phyloP scores from a whole-genome alignment of 2,888 invertebrate species.

The Eupithecia centaureata region DNA sequence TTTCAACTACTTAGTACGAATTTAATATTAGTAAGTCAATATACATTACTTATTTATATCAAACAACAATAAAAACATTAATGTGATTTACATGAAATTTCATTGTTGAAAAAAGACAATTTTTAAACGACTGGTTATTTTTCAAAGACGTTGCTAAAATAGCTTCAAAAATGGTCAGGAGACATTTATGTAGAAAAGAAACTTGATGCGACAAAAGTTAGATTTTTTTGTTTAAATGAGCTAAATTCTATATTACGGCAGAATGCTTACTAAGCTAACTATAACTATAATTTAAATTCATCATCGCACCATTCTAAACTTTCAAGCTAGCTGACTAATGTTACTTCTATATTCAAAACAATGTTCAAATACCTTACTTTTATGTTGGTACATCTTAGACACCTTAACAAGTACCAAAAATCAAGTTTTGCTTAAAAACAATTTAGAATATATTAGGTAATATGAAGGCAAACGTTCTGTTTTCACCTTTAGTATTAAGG shows the following conservation, averaged over 20 bases:
- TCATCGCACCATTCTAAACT: constrained; percentile 21
- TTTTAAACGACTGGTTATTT: not conserved
- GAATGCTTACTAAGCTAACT: constrained; percentile 10
- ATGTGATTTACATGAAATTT: not conserved
- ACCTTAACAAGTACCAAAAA: not conserved
- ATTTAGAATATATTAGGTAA: not conserved
- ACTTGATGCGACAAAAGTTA: no score
- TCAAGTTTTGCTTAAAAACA: not conserved
- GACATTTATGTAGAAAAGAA: not conserved
- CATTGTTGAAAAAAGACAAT: not conserved
- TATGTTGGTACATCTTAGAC: not conserved
- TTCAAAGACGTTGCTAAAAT: not conserved
- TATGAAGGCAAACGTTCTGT: not conserved
- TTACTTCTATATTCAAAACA: constrained; percentile 9
- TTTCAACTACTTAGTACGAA: constrained; percentile 8
- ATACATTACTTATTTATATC: not conserved
- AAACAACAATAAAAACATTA: not conserved
- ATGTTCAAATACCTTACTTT: constrained; percentile 34
- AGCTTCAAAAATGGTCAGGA: not conserved
- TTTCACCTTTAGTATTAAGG: not conserved
- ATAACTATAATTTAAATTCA: constrained; percentile 23
- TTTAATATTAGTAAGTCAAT: not conserved
- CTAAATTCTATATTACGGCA: not conserved
- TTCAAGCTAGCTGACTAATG: constrained; percentile 30
- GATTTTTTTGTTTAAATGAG: no score